These are phyloP conservation scores for Plutomurus gul DNA, from an alignment of 1,140 invertebrate species.

Conservation along the genomic window DNA sequence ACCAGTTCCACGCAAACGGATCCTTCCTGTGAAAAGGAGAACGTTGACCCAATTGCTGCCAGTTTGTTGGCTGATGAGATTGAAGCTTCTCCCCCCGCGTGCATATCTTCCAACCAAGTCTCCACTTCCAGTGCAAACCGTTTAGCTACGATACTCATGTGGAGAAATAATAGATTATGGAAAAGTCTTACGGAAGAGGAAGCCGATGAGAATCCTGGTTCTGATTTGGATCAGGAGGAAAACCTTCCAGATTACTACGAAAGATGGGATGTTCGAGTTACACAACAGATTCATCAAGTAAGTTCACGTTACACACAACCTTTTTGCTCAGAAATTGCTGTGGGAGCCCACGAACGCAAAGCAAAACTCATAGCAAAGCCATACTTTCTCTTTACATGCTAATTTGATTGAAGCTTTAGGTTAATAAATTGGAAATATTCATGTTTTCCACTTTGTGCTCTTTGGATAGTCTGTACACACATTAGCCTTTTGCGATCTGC, in stretches of 20 bases:
- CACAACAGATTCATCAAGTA: slow-evolving; percentile 49
- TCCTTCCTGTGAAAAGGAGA: slow-evolving; percentile 30
- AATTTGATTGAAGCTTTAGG: slow-evolving; percentile 10
- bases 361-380: background rate
- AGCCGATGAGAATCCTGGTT: slow-evolving; percentile 39
- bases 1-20: slow-evolving; percentile 50
- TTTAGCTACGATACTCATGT: slow-evolving; percentile 49
- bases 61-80: background rate
- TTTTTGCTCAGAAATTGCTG: background rate
- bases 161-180: slow-evolving; percentile 49
- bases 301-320: background rate
- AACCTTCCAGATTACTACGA: slow-evolving; percentile 40
- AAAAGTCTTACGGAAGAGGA: slow-evolving; percentile 53
- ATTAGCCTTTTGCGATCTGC: too few species aligned
- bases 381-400: background rate
- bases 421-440: slow-evolving; percentile 17
- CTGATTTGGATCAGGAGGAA: slow-evolving; percentile 42
- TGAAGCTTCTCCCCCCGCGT: background rate
- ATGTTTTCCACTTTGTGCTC: background rate
- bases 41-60: background rate
- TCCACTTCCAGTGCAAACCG: slow-evolving; percentile 40
- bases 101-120: background rate
- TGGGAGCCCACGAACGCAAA: background rate
- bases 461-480: too few species aligned
- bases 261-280: slow-evolving; percentile 37